phyloP scores from a whole-genome alignment of 2,888 invertebrate species.

The Acleris holmiana region DNA sequence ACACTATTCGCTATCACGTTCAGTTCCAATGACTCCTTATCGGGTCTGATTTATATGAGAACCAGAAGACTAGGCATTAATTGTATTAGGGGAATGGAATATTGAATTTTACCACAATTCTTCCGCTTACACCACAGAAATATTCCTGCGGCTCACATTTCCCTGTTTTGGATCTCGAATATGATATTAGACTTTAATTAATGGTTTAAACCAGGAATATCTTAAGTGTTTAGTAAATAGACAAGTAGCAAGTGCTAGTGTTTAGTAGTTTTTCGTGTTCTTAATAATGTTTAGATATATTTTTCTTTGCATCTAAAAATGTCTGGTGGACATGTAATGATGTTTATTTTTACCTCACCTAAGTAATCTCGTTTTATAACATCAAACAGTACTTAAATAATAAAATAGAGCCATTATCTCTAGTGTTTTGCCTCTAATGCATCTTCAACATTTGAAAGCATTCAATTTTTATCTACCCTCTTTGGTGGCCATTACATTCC shows the following conservation, averaged over 20 bases:
- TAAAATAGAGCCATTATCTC: constrained; percentile 12
- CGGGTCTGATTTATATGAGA: too few species aligned
- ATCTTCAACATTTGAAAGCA: constrained; percentile 4
- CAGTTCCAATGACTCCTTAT: too few species aligned
- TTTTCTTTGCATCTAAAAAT: too few species aligned
- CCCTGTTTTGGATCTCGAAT: constrained; percentile 1
- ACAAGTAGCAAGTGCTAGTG: too few species aligned
- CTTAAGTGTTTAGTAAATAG: not conserved
- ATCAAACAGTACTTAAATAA: not conserved
- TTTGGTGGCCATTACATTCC: constrained; percentile 3
- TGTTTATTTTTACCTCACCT: too few species aligned
- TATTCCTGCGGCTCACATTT: constrained; percentile 13
- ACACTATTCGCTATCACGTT: constrained; percentile 1
- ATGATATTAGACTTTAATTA: constrained; percentile 20
- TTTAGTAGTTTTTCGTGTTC: too few species aligned
- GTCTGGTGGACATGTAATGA: too few species aligned
- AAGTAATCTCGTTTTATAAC: too few species aligned
- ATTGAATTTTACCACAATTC: constrained; percentile 14
- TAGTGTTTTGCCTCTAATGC: constrained; percentile 11
- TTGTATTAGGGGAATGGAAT: not conserved
- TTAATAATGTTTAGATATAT: too few species aligned
- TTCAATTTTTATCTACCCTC: constrained; percentile 18
- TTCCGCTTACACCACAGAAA: constrained; percentile 15
- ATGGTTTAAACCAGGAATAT: not conserved
- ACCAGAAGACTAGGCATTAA: too few species aligned